Conservation (phyloP, 2,888 invertebrate species). For the Silvanus unidentatus region DNA sequence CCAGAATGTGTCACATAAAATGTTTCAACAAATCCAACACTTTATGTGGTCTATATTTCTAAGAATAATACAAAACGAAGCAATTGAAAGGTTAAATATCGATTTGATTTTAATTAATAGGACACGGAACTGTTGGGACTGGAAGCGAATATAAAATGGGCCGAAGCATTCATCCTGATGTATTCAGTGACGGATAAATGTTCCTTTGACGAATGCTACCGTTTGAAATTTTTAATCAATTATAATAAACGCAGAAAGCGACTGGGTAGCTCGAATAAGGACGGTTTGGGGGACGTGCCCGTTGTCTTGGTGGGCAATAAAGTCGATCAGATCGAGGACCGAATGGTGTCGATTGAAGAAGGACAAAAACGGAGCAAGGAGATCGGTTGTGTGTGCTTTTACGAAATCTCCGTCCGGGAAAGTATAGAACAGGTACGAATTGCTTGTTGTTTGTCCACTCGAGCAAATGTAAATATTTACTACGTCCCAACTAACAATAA, state of each 20-base stretch:
- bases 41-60: no score
- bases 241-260: slow-evolving; percentile 69
- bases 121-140: slow-evolving; percentile 62
- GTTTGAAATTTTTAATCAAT: slow-evolving; percentile 75
- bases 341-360: slow-evolving; percentile 74
- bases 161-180: slow-evolving; percentile 80
- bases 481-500: no score
- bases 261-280: slow-evolving; percentile 55
- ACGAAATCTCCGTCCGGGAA: slow-evolving; percentile 80
- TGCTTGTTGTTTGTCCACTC: slow-evolving; percentile 19
- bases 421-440: slow-evolving; percentile 70
- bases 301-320: slow-evolving; percentile 81
- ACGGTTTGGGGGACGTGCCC: slow-evolving; percentile 60
- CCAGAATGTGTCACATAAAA: neutral
- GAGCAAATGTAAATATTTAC: slow-evolving; percentile 1
- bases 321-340: slow-evolving; percentile 68
- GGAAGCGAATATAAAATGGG: slow-evolving; percentile 80
- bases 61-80: no score
- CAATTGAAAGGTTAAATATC: no score
- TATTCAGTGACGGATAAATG: slow-evolving; percentile 87
- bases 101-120: slow-evolving; percentile 49
- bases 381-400: slow-evolving; percentile 75
- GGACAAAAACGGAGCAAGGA: slow-evolving; percentile 70
- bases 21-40: no score
- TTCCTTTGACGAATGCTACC: slow-evolving; percentile 80